Evolutionary conservation across 2,888 invertebrate genomes (phyloP).

Genomic region (Polyommatus iphigenia): DNA sequence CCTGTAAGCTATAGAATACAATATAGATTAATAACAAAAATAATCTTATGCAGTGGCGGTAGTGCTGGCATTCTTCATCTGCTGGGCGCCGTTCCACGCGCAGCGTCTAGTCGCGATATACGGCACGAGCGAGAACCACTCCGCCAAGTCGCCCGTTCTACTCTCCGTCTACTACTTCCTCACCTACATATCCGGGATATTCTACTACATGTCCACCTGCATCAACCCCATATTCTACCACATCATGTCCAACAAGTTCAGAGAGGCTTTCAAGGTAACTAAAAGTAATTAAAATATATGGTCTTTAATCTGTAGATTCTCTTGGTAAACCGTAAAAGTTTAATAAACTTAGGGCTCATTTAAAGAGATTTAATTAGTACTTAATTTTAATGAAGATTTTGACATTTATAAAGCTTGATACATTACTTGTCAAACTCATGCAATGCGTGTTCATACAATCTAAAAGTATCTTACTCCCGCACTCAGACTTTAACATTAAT

Average conservation of each 20-base stretch:
- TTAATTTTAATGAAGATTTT: too few species aligned
- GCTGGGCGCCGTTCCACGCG: slow-evolving; percentile 96
- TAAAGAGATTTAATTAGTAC: too few species aligned
- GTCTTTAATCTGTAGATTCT: neutral
- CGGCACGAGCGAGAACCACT: slow-evolving; percentile 74
- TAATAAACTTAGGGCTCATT: too few species aligned
- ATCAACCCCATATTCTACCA: slow-evolving; percentile 96
- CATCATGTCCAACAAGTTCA: slow-evolving; percentile 96
- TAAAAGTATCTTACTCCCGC: too few species aligned
- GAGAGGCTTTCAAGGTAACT: slow-evolving; percentile 93
- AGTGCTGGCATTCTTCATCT: slow-evolving; percentile 93
- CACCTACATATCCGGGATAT: slow-evolving; percentile 91
- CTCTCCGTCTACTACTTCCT: slow-evolving; percentile 83
- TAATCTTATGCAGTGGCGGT: slow-evolving; percentile 87
- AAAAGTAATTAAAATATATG: neutral
- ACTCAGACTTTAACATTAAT: too few species aligned
- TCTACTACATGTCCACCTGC: slow-evolving; percentile 95
- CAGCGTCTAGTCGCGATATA: slow-evolving; percentile 92
- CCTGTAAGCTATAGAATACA: too few species aligned
- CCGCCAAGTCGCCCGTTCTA: slow-evolving; percentile 65
- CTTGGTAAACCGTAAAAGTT: too few species aligned
- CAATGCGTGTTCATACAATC: too few species aligned
- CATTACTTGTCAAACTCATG: too few species aligned
- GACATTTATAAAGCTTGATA: too few species aligned
- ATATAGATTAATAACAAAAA: too few species aligned